These are phyloP conservation scores for Stichodactyla helianthus DNA, from an alignment of 64 coral and sea anemone species.

Conservation along the genomic window DNA sequence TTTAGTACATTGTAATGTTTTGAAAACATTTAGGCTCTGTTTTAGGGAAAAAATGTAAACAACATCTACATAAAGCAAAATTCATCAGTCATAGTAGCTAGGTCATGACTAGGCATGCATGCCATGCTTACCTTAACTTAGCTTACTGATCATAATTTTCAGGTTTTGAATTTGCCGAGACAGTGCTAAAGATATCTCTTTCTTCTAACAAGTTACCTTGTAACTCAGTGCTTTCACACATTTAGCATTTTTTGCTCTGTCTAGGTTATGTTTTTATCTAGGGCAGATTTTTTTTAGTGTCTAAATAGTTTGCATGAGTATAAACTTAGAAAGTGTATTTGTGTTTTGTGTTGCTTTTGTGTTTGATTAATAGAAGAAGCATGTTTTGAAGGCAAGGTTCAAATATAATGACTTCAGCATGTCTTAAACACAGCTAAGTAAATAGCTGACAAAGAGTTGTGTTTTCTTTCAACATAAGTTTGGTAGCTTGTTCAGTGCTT, in stretches of 20 bases:
- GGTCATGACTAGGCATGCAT: not conserved
- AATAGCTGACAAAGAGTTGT: not conserved
- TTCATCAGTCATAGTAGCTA: not conserved
- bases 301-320: too few species aligned
- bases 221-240: too few species aligned
- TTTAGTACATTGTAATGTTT: slow-evolving; percentile 1
- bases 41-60: not conserved
- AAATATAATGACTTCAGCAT: not conserved
- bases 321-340: too few species aligned
- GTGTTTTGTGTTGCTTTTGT: not conserved
- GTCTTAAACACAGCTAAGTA: not conserved
- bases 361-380: not conserved
- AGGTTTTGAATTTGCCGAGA: not conserved
- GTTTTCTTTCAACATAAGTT: not conserved
- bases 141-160: not conserved
- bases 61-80: not conserved
- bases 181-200: not conserved
- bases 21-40: slow-evolving; percentile 1
- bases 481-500: not conserved
- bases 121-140: not conserved
- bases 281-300: too few species aligned
- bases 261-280: too few species aligned
- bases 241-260: too few species aligned
- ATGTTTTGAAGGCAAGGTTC: not conserved
- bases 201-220: too few species aligned